Conservation (phyloP, 1,140 invertebrate species). For the Scaptomyza graminum region DNA sequence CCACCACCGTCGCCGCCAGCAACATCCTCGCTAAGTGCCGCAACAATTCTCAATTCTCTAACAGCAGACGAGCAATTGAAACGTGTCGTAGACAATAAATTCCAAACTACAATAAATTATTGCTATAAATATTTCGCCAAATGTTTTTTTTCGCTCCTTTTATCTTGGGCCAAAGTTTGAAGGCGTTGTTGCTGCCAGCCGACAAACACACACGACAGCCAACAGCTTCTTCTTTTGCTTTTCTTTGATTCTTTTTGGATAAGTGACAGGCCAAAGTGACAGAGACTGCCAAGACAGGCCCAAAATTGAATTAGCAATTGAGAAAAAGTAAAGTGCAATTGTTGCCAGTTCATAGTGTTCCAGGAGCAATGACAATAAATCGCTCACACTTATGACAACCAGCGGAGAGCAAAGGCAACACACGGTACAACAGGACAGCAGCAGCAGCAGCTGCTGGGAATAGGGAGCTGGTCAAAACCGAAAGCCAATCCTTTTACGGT, state of each 20-base stretch:
- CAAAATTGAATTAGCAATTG: conserved; percentile 79
- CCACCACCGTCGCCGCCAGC: conserved; percentile 40
- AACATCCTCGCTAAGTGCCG: conserved; percentile 73
- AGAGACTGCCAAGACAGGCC: conserved; percentile 61
- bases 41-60: conserved; percentile 68
- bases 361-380: conserved; percentile 58
- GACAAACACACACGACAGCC: conserved; percentile 12
- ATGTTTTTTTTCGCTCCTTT: conserved; percentile 42
- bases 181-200: conserved; percentile 44
- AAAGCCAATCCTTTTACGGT: conserved; percentile 73
- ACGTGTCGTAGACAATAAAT: conserved; percentile 82
- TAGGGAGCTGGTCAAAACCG: conserved; percentile 39
- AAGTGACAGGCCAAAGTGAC: conserved; percentile 55
- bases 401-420: conserved; percentile 4
- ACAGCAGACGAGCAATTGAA: conserved; percentile 75
- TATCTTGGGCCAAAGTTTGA: conserved; percentile 42
- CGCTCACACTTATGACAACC: conserved; percentile 60
- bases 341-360: conserved; percentile 44
- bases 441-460: conserved; percentile 2
- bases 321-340: conserved; percentile 35
- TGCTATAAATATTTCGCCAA: conserved; percentile 81
- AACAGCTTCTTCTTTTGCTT: conserved; percentile 6
- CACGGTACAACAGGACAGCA: background rate
- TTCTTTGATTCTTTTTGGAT: conserved; percentile 23
- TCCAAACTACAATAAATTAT: conserved; percentile 82